Evolutionary conservation across 2,888 invertebrate species (phyloP), one percentile per base, ranked within the genome.

Genomic region (Ganaspis brasiliensis): DNA sequence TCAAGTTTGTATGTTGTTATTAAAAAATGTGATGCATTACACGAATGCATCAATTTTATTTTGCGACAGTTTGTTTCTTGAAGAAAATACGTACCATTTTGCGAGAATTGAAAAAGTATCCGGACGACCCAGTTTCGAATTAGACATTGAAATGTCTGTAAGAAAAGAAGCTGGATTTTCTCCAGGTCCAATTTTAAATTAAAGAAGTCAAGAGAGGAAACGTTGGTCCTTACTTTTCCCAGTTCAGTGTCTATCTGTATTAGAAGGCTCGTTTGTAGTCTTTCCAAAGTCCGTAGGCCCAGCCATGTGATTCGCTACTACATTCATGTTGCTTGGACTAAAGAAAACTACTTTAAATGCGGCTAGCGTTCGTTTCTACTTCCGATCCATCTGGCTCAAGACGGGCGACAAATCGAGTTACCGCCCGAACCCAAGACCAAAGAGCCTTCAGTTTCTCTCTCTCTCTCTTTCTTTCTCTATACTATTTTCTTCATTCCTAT

Each of bases 391-490:
- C 88, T 88, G 88, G 87, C 88, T 88, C 88, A 86, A 87, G 88
- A 88, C 88, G 87, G 88, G 87, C 88, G 88, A 88, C 88, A 88
- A 88, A 88, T 88, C 88, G 88, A 88, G 88, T 88, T 88, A 88
- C 88, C 88, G 85, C 77, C 82, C 85, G 82, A 86, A 85, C 87
- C 87, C 84, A 83, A 88, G 87, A 88, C 87, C 88, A 87, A 88
- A 88, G 88, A 88, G 84, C 84, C 84, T 80, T 82, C 84, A 83
- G 83, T 85, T 81, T 45, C 73, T 40, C 67, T 74, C 63, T 67
- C 70, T 67, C 3, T 16, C n/a, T 40, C 12, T 24, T 14, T 19
- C 21, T 6, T 37, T 21, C 14, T 72, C 75, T 73, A 72, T 74
- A 72, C 37, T 72, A 67, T 77, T 72, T 74, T 57, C 74, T 70